A percentile compares a stretch with the other conserved stretches of the same genome.
These are phyloP conservation scores for Psittacula cyanocephala DNA, from an alignment of 2,113 vertebrate genomes.

Conservation along the genomic window DNA sequence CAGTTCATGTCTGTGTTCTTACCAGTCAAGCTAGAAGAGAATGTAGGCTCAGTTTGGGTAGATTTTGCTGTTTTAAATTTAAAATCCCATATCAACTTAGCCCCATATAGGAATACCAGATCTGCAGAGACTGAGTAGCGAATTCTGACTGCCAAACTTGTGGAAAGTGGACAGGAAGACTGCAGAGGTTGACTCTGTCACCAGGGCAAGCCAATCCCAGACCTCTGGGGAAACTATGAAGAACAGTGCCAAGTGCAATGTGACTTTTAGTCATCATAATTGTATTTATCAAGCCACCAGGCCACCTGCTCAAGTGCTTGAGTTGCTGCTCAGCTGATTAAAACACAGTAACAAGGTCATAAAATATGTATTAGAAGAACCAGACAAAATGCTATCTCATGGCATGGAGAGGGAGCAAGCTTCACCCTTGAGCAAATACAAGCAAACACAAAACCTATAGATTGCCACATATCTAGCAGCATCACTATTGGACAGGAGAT, in stretches of 20 bases:
- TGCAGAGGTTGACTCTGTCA: not conserved
- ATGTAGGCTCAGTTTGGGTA: not conserved
- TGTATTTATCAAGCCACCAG: slow-evolving; percentile 42
- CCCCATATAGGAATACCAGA: not conserved
- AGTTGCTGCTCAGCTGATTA: slow-evolving; percentile 6
- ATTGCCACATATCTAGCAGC: not conserved
- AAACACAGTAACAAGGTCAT: slow-evolving; percentile 14
- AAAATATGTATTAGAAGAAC: slow-evolving; percentile 55
- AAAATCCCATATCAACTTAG: not conserved
- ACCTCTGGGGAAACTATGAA: not conserved
- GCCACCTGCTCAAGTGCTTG: slow-evolving; percentile 47
- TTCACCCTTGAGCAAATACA: not conserved
- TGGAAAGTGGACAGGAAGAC: not conserved
- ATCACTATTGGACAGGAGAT: not conserved
- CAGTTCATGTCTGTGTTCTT: not conserved
- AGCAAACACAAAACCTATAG: not conserved
- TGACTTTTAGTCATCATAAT: slow-evolving; percentile 49
- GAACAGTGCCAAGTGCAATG: not conserved
- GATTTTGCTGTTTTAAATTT: not conserved
- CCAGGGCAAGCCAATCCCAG: not conserved
- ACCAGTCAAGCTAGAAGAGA: not conserved
- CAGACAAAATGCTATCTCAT: not conserved
- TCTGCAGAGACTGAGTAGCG: not conserved
- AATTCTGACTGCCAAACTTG: not conserved
- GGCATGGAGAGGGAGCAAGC: not conserved